phyloP scores from a whole-genome alignment of 2,888 invertebrate species.

The Eurytoma californica region DNA sequence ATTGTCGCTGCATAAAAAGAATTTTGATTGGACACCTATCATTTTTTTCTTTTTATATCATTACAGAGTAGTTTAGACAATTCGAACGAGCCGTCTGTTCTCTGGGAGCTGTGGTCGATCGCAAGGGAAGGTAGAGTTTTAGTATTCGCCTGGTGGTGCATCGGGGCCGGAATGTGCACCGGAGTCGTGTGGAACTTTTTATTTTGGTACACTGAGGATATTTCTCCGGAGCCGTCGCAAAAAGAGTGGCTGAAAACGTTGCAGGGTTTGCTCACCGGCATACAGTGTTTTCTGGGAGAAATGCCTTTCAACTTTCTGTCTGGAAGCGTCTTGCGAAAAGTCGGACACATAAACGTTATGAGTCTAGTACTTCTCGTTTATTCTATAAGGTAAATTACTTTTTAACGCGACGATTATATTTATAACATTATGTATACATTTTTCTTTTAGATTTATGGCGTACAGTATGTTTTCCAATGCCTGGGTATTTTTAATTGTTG shows the following conservation, averaged over 20 bases:
- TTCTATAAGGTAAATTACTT: slow-evolving; percentile 77
- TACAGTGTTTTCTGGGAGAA: slow-evolving; percentile 90
- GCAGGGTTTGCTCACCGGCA: slow-evolving; percentile 83
- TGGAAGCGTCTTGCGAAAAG: slow-evolving; percentile 72
- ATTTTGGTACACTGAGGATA: slow-evolving; percentile 89
- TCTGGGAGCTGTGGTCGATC: slow-evolving; percentile 67
- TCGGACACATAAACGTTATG: slow-evolving; percentile 91
- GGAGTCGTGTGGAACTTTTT: slow-evolving; percentile 92
- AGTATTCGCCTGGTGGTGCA: slow-evolving; percentile 87
- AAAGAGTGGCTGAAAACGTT: slow-evolving; percentile 82
- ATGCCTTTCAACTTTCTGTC: slow-evolving; percentile 91
- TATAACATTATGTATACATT: neutral
- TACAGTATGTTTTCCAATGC: slow-evolving; percentile 88
- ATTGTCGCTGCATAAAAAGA: too few relatives aligned
- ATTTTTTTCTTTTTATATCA: neutral
- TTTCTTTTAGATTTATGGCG: slow-evolving; percentile 80
- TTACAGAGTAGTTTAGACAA: slow-evolving; percentile 58
- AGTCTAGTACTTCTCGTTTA: slow-evolving; percentile 87
- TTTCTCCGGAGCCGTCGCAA: slow-evolving; percentile 75
- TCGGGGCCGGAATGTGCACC: slow-evolving; percentile 88
- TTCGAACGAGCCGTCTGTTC: slow-evolving; percentile 64
- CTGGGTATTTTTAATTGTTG: slow-evolving; percentile 90
- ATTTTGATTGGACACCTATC: neutral
- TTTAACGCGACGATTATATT: slow-evolving; percentile 1
- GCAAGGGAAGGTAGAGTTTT: slow-evolving; percentile 75